These are phyloP conservation scores for Gymnoscelis rufifasciata DNA, from an alignment of 2,888 invertebrate genomes.

Conservation along the genomic window DNA sequence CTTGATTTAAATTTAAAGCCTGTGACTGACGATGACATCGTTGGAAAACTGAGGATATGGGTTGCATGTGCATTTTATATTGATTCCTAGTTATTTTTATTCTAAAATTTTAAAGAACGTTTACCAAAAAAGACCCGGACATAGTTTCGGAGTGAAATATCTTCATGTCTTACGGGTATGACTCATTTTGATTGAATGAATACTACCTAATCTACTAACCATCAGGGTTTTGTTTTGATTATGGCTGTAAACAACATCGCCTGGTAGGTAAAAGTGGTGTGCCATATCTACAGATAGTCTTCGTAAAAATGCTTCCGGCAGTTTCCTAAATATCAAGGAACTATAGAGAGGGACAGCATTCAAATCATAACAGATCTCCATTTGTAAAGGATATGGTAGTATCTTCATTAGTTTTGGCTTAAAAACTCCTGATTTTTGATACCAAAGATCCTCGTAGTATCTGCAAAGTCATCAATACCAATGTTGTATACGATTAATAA, in stretches of 20 bases:
- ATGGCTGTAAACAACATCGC: slow-evolving; percentile 71
- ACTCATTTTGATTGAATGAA: too few species aligned
- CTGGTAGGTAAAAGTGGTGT: slow-evolving; percentile 74
- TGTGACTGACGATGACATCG: too few species aligned
- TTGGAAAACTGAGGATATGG: too few species aligned
- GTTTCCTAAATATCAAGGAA: slow-evolving; percentile 71
- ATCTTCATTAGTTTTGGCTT: slow-evolving; percentile 60
- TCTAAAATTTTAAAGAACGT: too few species aligned
- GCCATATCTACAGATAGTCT: slow-evolving; percentile 71
- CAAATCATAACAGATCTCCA: slow-evolving; percentile 74
- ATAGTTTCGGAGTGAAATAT: too few species aligned
- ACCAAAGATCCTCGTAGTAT: slow-evolving; percentile 76
- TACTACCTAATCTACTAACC: too few species aligned
- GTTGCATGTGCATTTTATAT: too few species aligned
- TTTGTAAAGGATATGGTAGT: slow-evolving; percentile 69
- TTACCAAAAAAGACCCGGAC: too few species aligned
- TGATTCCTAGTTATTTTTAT: too few species aligned
- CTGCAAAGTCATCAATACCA: slow-evolving; percentile 40
- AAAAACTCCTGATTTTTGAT: slow-evolving; percentile 72
- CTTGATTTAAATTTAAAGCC: too few species aligned
- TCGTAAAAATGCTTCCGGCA: slow-evolving; percentile 74
- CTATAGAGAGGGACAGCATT: slow-evolving; percentile 73
- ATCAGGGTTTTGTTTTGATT: slow-evolving; percentile 74
- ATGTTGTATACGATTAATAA: too few species aligned
- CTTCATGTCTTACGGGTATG: too few species aligned